Evolutionary conservation across 2,888 invertebrate species (phyloP), one percentile per base, ranked within the genome.

Genomic region (Lycocerus yunnanus): DNA sequence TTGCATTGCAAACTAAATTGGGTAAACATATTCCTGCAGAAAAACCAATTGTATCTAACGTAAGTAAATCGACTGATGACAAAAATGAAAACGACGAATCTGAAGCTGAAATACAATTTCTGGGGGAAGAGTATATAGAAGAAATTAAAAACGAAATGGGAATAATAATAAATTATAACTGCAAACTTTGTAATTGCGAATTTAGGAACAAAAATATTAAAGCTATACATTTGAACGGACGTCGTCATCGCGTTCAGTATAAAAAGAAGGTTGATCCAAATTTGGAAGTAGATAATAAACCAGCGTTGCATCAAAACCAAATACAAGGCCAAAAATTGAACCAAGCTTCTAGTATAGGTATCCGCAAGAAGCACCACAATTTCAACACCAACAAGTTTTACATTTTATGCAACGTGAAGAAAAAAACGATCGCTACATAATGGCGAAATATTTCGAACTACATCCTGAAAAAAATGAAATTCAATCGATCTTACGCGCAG

Each of bases 201-300:
- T 99, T 99, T 90, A 99, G 98, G 88, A 99, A 99, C 89, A 98
- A 98, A 71, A 98, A 99, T 88, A 99, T 99, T 81, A 99, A 99
- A 90, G 98, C 99, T 88, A 98, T 99, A 97, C 99, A 99, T 88
- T 96, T 99, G 95, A 98, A 98, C 88, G 99, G 99, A 58, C 92
- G 99, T 20, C 91, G 99, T 11, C 99, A 99, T 88, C 91, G 99
- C 18, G 90, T 99, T 78, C 97, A 98, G 86, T 99, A 97, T 88
- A 99, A 99, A 90, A 96, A 96, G 84, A 96, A 97, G 88, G 94
- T 97, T n/a, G 92, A 95, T 87, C 98, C 99, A 0, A 97, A 97
- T 87, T 89, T 99, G 81, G 94, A 97, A 69, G 98, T 98, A 63
- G 98, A 98, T 86, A 95, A 97, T 82, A 98, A 98, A 88, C 97